A percentile compares a stretch with the other conserved stretches of the same genome.
These are phyloP conservation scores for Maniola hyperantus DNA, from an alignment of 2,888 invertebrate genomes.

Conservation along the genomic window DNA sequence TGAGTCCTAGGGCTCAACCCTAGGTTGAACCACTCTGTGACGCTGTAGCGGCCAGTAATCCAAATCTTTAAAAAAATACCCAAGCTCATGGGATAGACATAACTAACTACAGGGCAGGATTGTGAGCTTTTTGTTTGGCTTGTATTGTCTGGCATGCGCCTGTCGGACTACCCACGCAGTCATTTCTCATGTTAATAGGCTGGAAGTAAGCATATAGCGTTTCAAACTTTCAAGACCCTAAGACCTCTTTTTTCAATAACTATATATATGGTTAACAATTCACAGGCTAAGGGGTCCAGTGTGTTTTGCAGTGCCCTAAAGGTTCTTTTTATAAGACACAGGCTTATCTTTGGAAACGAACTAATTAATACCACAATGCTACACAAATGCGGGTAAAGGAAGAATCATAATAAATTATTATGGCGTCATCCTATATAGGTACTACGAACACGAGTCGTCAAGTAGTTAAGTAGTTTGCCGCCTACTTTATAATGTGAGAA, in stretches of 20 bases:
- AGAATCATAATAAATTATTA: neutral
- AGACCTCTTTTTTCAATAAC: too few relatives aligned
- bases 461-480: neutral
- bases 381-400: neutral
- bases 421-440: too few relatives aligned
- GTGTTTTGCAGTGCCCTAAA: too few relatives aligned
- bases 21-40: too few relatives aligned
- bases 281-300: too few relatives aligned
- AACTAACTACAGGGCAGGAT: slow-evolving; percentile 6
- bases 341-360: neutral
- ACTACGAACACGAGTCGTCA: neutral
- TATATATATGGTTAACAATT: too few relatives aligned
- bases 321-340: too few relatives aligned
- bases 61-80: neutral
- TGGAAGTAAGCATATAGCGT: slow-evolving; percentile 5
- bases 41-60: too few relatives aligned
- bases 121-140: slow-evolving; percentile 8
- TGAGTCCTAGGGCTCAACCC: too few relatives aligned
- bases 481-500: neutral
- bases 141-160: slow-evolving; percentile 2
- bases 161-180: slow-evolving; percentile 13
- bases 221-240: neutral
- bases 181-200: slow-evolving; percentile 13
- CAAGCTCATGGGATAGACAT: neutral
- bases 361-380: neutral